Evolutionary conservation across 2,888 invertebrate genomes (phyloP).

Genomic region (Chymomyza fuscimana): DNA sequence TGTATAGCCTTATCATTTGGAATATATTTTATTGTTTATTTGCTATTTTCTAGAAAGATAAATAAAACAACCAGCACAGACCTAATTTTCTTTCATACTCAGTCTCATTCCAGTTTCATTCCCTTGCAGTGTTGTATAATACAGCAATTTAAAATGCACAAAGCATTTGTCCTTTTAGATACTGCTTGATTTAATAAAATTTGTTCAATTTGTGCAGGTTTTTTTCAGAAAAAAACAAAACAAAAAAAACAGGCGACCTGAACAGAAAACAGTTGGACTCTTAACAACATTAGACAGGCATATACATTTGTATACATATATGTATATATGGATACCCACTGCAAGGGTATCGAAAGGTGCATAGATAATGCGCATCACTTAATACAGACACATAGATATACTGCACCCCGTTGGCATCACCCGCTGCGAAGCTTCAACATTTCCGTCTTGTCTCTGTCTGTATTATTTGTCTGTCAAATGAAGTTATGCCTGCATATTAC

Average conservation of each 20-base stretch:
- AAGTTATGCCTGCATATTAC: constrained; percentile 24
- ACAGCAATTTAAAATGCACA: too few species aligned
- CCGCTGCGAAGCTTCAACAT: not conserved
- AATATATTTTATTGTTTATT: too few species aligned
- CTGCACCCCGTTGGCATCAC: not conserved
- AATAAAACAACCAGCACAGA: too few species aligned
- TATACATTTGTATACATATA: too few species aligned
- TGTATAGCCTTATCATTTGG: too few species aligned
- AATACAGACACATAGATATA: not conserved
- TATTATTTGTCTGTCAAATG: constrained; percentile 42
- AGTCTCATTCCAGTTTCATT: too few species aligned
- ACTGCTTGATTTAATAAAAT: too few species aligned
- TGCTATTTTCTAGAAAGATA: too few species aligned
- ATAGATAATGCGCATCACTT: not conserved
- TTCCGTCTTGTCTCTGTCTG: constrained; percentile 2
- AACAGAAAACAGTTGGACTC: not conserved
- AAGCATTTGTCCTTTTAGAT: too few species aligned
- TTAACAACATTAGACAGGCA: not conserved
- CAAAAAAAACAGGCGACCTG: not conserved
- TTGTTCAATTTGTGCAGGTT: not conserved
- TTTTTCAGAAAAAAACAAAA: not conserved
- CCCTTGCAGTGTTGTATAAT: too few species aligned
- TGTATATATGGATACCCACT: not conserved
- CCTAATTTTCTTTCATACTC: too few species aligned
- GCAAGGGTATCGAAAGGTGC: not conserved